Conservation (phyloP, 2,797 vertebrate species). For the Spondyliosoma cantharus region DNA sequence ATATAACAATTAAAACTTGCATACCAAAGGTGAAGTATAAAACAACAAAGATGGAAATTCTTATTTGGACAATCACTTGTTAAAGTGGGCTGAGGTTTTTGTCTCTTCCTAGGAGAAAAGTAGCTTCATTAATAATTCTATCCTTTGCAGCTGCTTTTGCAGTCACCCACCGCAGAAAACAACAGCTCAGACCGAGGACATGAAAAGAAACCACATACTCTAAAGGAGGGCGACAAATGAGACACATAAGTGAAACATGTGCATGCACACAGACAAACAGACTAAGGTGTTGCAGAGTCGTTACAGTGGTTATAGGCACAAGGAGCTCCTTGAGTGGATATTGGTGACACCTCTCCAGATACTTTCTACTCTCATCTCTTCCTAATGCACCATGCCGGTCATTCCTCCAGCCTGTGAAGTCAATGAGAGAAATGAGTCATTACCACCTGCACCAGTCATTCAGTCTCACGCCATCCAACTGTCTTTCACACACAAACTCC, state of each 20-base stretch:
- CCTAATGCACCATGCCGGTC: constrained; percentile 67
- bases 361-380: constrained; percentile 6
- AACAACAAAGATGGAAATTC: constrained; percentile 13
- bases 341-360: constrained; percentile 15
- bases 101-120: not conserved
- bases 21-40: constrained; percentile 13
- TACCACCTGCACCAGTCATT: not conserved
- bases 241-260: constrained; percentile 40
- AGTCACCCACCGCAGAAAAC: constrained; percentile 4
- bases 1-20: constrained; percentile 7
- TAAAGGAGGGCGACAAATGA: not conserved
- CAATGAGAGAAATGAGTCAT: constrained; percentile 6
- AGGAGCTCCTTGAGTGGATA: constrained; percentile 32
- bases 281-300: constrained; percentile 25
- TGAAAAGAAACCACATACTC: constrained; percentile 11
- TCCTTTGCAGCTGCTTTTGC: constrained; percentile 4
- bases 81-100: not conserved
- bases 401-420: constrained; percentile 62
- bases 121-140: not conserved
- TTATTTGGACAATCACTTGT: not conserved
- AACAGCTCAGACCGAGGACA: constrained; percentile 3
- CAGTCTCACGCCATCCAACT: not conserved
- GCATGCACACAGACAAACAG: constrained; percentile 50
- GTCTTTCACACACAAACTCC: not conserved
- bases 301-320: constrained; percentile 58